Base-by-base conservation (phyloP, 1,140 invertebrate genomes). In the Panonychus citri region DNA sequence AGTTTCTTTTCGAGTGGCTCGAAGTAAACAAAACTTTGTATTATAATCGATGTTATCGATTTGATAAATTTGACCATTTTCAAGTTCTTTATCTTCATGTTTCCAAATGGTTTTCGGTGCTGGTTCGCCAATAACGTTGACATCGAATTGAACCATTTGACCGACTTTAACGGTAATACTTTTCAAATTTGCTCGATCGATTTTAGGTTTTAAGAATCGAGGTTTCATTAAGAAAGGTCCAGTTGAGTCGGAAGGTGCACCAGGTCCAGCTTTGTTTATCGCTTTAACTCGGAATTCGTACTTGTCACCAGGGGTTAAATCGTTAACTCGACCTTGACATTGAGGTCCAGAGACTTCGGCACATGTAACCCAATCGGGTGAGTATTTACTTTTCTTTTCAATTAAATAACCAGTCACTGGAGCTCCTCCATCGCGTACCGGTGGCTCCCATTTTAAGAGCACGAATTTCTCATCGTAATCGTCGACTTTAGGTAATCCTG, bases 351-450 rank as follows among this genome's bases (percentile, higher is more conserved):
- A 64, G 19, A 66, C 69, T 27, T 66, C 68, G 17, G 60, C 52
- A 40, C 85, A 80, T 71, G 90, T 84, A 65, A 86, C 83, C 88
- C 89, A 95, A 27, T 78, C 74, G 8, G 78, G 77, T 63, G 82
- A 79, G 59, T 83, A 83, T 68, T 90, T 90, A 64, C 93, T 87
- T 68, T 89, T 93, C 74, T 90, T 93, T 71, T 99, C 93, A 65
- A 99, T 84, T 53, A 97, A 75, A 65, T 98, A 99, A 46, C 86
- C 83, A 43, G 80, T 84, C 64, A 98, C 95, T 37, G 91, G 86
- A 15, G 88, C 88, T 42, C 94, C 91, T 27, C 90, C 90, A 62
- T 80, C 85, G 67, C 95, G 89, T 61, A 81, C 81, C 13, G 94
- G 93, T 15, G 85, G 75, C 1, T 80, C 78, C 93, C 93, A 99